These are phyloP conservation scores for Alauda arvensis DNA, from an alignment of 2,797 vertebrate species.

Conservation along the genomic window DNA sequence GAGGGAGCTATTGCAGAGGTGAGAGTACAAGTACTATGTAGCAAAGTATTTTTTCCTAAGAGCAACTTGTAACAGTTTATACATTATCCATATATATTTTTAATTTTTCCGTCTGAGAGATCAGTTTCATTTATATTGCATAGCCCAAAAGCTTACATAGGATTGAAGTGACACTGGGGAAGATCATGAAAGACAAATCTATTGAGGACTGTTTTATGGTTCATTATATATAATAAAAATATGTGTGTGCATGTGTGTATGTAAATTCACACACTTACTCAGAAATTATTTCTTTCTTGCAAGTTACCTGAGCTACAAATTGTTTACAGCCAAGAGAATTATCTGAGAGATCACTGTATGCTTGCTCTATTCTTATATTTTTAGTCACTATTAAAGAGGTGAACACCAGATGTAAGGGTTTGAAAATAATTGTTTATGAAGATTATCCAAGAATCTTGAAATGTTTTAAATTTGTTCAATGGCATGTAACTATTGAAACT, in stretches of 20 bases:
- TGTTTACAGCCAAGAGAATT: background rate
- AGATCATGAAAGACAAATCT: background rate
- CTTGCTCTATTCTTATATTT: background rate
- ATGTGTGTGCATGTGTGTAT: background rate
- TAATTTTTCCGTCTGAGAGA: background rate
- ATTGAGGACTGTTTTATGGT: background rate
- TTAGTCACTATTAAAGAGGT: background rate
- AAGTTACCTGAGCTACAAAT: background rate
- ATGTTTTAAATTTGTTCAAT: background rate
- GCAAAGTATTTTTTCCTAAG: background rate
- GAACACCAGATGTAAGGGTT: background rate
- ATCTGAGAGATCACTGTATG: background rate
- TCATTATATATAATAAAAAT: background rate
- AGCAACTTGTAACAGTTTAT: background rate
- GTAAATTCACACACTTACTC: background rate
- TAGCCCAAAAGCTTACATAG: background rate
- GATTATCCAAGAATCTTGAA: background rate
- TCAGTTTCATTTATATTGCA: background rate
- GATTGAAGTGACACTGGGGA: background rate
- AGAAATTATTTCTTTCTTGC: background rate
- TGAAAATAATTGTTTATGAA: background rate
- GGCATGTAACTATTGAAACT: background rate
- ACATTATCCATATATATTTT: background rate
- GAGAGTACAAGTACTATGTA: background rate
- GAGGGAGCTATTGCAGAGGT: slow-evolving; percentile 78